A percentile compares a stretch with the other conserved stretches of the same genome.
These are phyloP conservation scores for Seison nebaliae DNA, from an alignment of 1,140 invertebrate genomes.

Conservation along the genomic window DNA sequence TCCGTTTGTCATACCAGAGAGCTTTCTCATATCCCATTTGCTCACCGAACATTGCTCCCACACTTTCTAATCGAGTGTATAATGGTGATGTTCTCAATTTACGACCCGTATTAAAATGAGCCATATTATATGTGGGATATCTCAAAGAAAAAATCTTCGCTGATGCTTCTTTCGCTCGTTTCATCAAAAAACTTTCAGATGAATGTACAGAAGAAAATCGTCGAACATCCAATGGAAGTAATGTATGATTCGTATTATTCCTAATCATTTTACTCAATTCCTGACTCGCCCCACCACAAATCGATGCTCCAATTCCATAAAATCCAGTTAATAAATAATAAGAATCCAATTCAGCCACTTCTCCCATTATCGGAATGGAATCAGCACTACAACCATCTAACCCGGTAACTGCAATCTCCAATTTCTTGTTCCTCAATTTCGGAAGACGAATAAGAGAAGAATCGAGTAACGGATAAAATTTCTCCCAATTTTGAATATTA, in stretches of 20 bases:
- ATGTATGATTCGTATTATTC: constrained; percentile 41
- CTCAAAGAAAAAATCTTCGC: constrained; percentile 9
- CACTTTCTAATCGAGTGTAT: constrained; percentile 60
- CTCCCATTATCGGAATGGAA: constrained; percentile 42
- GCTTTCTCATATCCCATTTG: constrained; percentile 93
- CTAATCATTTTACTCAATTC: constrained; percentile 62
- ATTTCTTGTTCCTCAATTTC: constrained; percentile 37
- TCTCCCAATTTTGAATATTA: constrained; percentile 8
- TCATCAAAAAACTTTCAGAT: constrained; percentile 67
- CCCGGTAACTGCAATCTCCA: constrained; percentile 50
- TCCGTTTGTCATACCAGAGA: constrained; percentile 32
- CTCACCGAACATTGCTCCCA: constrained; percentile 83
- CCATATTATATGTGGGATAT: constrained; percentile 12
- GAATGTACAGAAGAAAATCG: constrained; percentile 79
- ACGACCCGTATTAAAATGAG: constrained; percentile 47
- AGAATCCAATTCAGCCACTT: constrained; percentile 50
- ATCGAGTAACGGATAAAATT: constrained; percentile 45
- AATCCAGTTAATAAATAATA: constrained; percentile 83
- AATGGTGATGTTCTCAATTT: constrained; percentile 81
- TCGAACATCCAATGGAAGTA: constrained; percentile 66
- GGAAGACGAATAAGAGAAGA: constrained; percentile 57
- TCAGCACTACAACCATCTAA: constrained; percentile 72
- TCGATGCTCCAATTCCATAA: constrained; percentile 68
- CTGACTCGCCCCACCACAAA: constrained; percentile 69
- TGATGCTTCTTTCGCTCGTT: constrained; percentile 59